Base-by-base conservation (phyloP, 2,113 vertebrate species). In the Puffinus mauretanicus region DNA sequence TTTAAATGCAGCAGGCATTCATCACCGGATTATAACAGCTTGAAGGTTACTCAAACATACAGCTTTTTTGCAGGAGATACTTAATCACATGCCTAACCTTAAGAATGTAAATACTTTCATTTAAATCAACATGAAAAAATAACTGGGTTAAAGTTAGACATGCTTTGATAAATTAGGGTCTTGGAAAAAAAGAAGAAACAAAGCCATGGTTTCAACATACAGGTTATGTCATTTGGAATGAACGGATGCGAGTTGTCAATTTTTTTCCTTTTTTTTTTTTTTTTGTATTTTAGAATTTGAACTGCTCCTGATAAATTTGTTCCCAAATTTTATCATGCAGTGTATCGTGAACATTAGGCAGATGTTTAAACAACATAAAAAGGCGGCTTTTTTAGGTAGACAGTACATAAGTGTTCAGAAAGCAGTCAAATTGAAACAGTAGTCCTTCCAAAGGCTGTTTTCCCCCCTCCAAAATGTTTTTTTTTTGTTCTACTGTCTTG, bases 1-100 rank as follows among this genome's bases (percentile, higher is more conserved):
- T 94, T 93, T 82, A 87, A 96, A 93, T 80, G 92, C 38, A 95
- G 79, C 95, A 92, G 85, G 95, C 94, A 94, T 90, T 92, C 80
- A 91, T 75, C 85, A 90, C 42, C 1, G 5, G 67, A 90, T 91
- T 90, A 89, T 89, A 86, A 88, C 80, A 97, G 86, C 67, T 96
- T 82, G 72, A 70, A 92, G 79, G 84, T 87, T 93, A 88, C 88
- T 96, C 40, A 54, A 88, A 94, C 80, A 90, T 82, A 93, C 84
- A 93, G 86, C 8, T 71, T 92, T 90, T 90, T 88, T 91, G 71
- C 86, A 88, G 93, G 86, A 96, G 80, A 91, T 91, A 82, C 57
- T 92, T 86, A 86, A 92, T 67, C 80, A 86, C 81, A 92, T 82
- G 76, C 94, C 93, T 96, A 94, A 84, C 80, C 80, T 86, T 86